Conservation (phyloP, 53 echinoderm and acorn worm genomes). For the Stichopus horrens region DNA sequence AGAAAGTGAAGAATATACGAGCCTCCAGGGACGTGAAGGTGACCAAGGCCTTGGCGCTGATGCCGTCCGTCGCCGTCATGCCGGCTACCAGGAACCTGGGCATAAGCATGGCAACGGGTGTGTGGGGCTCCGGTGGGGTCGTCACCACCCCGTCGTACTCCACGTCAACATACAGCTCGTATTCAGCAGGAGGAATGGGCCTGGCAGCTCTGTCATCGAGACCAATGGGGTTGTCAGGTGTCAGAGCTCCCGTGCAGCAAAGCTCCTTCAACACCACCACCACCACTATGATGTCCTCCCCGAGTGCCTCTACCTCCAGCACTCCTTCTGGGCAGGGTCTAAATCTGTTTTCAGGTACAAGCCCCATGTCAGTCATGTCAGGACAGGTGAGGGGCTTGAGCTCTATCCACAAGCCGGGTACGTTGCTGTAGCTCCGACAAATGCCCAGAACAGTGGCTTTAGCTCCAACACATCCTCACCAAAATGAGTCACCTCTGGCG, state of each 20-base stretch:
- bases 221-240: background rate
- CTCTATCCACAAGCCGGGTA: constrained; percentile 20
- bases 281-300: background rate
- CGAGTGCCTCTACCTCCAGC: background rate
- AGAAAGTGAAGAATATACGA: constrained; percentile 77
- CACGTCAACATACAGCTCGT: background rate
- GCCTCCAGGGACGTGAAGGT: constrained; percentile 29
- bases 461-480: no score
- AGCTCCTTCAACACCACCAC: background rate
- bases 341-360: constrained; percentile 29
- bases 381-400: background rate
- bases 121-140: background rate
- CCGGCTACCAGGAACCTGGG: constrained; percentile 30
- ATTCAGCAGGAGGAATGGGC: background rate
- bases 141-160: background rate
- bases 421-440: background rate
- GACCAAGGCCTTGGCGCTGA: constrained; percentile 52
- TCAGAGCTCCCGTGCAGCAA: background rate
- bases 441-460: no score
- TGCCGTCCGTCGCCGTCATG: constrained; percentile 51
- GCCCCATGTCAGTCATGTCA: constrained; percentile 18
- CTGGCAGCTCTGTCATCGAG: background rate
- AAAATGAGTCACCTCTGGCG: no score
- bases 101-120: constrained; percentile 26
- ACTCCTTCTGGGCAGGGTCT: constrained; percentile 19